phyloP scores from a whole-genome alignment of 2,797 vertebrate species.

The Nothura maculosa region DNA sequence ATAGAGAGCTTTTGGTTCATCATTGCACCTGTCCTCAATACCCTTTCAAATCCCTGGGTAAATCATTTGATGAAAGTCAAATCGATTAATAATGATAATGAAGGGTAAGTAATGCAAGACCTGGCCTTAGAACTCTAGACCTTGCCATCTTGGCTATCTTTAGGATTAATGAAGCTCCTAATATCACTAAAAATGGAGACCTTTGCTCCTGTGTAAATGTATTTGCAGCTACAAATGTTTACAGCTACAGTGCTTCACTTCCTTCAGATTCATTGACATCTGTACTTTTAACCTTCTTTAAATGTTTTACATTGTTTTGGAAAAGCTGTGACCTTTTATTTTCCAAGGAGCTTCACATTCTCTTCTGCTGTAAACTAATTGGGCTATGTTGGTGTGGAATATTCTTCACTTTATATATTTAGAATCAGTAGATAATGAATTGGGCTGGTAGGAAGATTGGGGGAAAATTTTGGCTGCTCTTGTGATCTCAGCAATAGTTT shows the following conservation, averaged over 20 bases:
- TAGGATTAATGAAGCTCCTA: neutral
- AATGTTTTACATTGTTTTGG: neutral
- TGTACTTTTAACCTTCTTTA: neutral
- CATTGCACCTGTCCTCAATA: neutral
- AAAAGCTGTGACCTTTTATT: neutral
- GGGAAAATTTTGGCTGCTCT: neutral
- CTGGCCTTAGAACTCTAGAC: neutral
- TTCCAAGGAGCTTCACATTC: neutral
- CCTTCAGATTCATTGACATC: neutral
- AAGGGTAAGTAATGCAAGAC: neutral
- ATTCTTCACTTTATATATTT: neutral
- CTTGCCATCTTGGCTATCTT: neutral
- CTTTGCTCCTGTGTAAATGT: neutral
- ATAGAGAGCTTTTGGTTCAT: neutral
- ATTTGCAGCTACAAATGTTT: neutral
- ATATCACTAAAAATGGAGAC: neutral
- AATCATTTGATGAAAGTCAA: neutral
- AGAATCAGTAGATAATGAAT: neutral
- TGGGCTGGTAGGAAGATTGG: neutral
- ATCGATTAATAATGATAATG: constrained; percentile 15
- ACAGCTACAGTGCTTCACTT: neutral
- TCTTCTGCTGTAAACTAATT: neutral
- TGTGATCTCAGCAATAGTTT: neutral
- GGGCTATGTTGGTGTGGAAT: neutral
- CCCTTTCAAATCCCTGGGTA: neutral